Evolutionary conservation across 2,797 vertebrate species (phyloP), one percentile per base, ranked within the genome.

Genomic region (Alfaro cultratus): DNA sequence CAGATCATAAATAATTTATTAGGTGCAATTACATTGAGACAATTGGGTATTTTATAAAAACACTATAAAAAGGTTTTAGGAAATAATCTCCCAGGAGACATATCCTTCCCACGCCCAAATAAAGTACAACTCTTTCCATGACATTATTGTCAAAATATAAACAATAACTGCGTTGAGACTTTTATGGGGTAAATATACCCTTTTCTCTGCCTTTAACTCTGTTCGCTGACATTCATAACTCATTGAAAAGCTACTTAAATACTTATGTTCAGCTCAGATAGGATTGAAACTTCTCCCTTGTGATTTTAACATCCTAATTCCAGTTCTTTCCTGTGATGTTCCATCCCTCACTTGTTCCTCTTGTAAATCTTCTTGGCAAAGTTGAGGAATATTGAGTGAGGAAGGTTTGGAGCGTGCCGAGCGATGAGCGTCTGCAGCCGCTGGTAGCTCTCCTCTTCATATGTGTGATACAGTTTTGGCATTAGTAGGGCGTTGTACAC

Each of bases 301-400:
- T 23, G 70, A 72, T 5, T 49, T 73, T 73, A 5, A 13, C 21
- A 23, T 11, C 18, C 4, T 12, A 11, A 36, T 23, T 68, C 36
- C 64, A 41, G 64, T 26, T 67, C 60, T 64, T 36, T 36, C 18
- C 64, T 68, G 64, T 68, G 16, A 34, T 12, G 4, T 13, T 23
- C 43, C 41, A 60, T 21, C 51, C 11, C 45, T 97, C 94, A 99
- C 80, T 99, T 99, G 90, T 96, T 96, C 34, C 98, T 95, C 91
- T 97, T 99, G 93, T 99, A 99, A 80, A 99, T 97, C 89, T 97
- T 98, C 57, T 93, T 92, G 0, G 96, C 97, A 0, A 99, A 96
- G 83, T 94, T 95, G 18, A 97, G 93, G 87, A 99, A 99, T 81
- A 99, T 93, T 0, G 92, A 87, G 1, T 85, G 87, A 23, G 98